phyloP scores from a whole-genome alignment of 2,888 invertebrate species.

The Drosophila birchii region DNA sequence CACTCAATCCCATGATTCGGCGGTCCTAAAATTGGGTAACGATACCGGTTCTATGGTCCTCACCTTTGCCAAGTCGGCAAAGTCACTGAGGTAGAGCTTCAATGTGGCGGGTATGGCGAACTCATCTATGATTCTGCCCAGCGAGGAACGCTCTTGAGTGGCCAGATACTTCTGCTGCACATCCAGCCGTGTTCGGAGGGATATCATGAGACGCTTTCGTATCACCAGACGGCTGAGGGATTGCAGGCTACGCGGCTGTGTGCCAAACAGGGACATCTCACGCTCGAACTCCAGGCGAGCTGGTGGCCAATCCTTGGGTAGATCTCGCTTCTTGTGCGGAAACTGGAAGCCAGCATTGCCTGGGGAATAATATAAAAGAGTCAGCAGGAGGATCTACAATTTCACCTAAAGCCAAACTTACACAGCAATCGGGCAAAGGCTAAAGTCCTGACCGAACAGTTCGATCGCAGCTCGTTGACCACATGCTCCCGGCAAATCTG shows the following conservation, averaged over 20 bases:
- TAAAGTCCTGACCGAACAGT: conserved; percentile 57
- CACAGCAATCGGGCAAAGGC: conserved; percentile 79
- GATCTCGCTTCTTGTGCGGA: conserved; percentile 51
- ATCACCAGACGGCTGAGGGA: conserved; percentile 80
- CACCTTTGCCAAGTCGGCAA: conserved; percentile 78
- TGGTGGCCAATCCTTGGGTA: conserved; percentile 46
- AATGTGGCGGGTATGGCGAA: conserved; percentile 79
- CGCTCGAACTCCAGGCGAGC: conserved; percentile 61
- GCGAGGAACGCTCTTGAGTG: conserved; percentile 76
- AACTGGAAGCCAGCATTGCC: conserved; percentile 81
- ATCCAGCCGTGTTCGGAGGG: conserved; percentile 59
- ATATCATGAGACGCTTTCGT: conserved; percentile 69
- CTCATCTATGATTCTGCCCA: conserved; percentile 77
- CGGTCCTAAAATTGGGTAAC: conserved; percentile 17
- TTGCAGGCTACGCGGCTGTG: conserved; percentile 79
- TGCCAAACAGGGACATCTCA: conserved; percentile 58
- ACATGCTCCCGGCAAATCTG: conserved; percentile 77
- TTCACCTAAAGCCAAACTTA: conserved; percentile 53
- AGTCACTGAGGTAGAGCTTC: conserved; percentile 80
- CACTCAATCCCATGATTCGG: conserved; percentile 60
- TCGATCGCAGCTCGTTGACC: conserved; percentile 73
- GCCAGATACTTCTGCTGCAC: conserved; percentile 64
- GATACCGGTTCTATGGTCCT: conserved; percentile 20
- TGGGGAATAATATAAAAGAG: conserved; percentile 34
- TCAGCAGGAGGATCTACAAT: not conserved